Base-by-base conservation (phyloP, 2,888 invertebrate genomes). In the Harpagoxenus sublaevis region DNA sequence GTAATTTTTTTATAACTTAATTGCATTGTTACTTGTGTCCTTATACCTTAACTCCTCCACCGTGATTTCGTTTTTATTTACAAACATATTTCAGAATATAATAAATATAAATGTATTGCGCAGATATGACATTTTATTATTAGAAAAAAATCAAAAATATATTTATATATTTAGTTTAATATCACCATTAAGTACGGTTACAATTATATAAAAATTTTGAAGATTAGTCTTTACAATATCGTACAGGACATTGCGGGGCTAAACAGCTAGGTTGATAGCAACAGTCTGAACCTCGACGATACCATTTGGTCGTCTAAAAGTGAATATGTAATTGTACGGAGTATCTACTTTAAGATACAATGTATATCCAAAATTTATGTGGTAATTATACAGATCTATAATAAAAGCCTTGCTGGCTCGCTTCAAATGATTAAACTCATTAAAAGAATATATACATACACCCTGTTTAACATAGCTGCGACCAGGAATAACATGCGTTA, bases 291-390 rank as follows among this genome's bases (percentile, higher is more conserved):
- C 91, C 89, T 66, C 89, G 91, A 63, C 87, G 89, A 85, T 92
- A 93, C 93, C 93, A 93, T 63, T 93, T 93, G 28, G 79, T 45
- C 6, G 92, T 89, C 93, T 93, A 68, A 39, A 77, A 62, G 18
- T 83, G 74, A 35, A 78, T 15, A 23, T 71, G 60, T 18, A 79
- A 48, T 78, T 42, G 15, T 53, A 53, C 18, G 9, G 9, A 15
- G 10, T 48, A 45, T 60, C 15, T 75, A 48, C 6, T n/a, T n/a
- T 45, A 45, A 10, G 28, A 15, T 74, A 8, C 12, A 62, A 74
- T 68, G 18, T 48, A 51, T 68, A 68, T 31, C 1, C n/a, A 45
- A 74, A 62, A 62, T 31, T 45, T 45, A 31, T 60, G 18, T 42
- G 6, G 2, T 45, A 60, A 74, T 71, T 74, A 45, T 73, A 42